Percentiles rank a stretch among this genome's conserved stretches.
phyloP scores from a whole-genome alignment of 1,140 invertebrate species.

The Euglossa dilemma region DNA sequence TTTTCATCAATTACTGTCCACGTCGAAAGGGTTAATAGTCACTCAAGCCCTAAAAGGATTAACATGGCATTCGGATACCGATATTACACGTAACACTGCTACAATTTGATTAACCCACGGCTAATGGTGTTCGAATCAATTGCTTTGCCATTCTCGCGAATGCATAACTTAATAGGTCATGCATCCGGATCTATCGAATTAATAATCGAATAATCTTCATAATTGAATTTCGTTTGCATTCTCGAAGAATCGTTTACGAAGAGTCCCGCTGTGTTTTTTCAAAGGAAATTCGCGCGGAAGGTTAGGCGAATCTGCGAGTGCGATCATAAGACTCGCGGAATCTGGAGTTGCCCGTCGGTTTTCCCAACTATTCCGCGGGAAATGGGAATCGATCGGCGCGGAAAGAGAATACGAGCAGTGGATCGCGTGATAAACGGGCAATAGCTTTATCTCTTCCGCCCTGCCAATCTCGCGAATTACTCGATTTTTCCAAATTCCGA shows the following conservation, averaged over 20 bases:
- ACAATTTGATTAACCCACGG: conserved; percentile 20
- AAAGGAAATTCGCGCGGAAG: background rate
- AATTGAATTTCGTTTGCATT: background rate
- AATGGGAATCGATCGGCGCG: conserved; percentile 46
- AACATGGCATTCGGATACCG: conserved; percentile 13
- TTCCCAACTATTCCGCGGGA: conserved; percentile 30
- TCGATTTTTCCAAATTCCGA: conserved; percentile 8
- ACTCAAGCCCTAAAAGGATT: conserved; percentile 17
- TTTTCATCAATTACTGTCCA: conserved; percentile 34
- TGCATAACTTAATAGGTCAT: conserved; percentile 6
- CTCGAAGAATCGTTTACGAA: background rate
- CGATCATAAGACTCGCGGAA: conserved; percentile 36
- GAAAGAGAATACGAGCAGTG: conserved; percentile 46
- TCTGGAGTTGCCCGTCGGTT: conserved; percentile 22
- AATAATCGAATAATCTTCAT: background rate
- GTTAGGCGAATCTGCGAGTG: conserved; percentile 13
- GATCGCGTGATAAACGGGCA: conserved; percentile 49
- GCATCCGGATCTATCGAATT: background rate
- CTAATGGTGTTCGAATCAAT: conserved; percentile 20
- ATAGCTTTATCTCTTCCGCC: conserved; percentile 25
- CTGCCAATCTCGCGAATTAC: conserved; percentile 21
- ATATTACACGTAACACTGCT: conserved; percentile 28
- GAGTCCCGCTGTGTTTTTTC: background rate
- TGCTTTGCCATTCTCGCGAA: conserved; percentile 3
- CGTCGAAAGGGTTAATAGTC: conserved; percentile 10